Evolutionary conservation across 2,113 vertebrate species (phyloP).

Genomic region (Salvelinus alpinus): DNA sequence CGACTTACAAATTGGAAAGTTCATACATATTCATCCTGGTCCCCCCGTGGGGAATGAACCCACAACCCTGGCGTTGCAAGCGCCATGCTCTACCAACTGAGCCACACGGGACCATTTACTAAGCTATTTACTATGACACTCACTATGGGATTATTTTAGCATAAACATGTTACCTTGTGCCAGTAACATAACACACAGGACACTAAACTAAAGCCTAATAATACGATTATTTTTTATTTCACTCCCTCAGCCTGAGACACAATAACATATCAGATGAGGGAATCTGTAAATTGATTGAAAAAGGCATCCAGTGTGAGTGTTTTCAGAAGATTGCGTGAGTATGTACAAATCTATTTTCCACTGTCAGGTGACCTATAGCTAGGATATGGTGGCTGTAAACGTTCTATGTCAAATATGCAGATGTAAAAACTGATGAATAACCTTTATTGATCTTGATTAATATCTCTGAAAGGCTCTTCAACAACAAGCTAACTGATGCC

Average conservation of each 20-base stretch:
- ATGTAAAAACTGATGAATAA: not conserved
- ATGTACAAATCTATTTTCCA: not conserved
- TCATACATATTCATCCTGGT: too few species aligned
- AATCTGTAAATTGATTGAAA: slow-evolving; percentile 72
- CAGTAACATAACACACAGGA: not conserved
- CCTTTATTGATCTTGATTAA: slow-evolving; percentile 4
- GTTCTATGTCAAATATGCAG: not conserved
- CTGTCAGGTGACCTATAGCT: not conserved
- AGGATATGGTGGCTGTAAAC: too few species aligned
- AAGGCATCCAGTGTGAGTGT: slow-evolving; percentile 68
- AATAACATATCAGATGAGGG: slow-evolving; percentile 85
- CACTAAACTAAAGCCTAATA: not conserved
- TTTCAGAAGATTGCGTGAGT: slow-evolving; percentile 85
- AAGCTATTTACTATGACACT: not conserved
- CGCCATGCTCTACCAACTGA: too few species aligned
- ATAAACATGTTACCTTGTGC: not conserved
- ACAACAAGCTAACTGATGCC: slow-evolving; percentile 82
- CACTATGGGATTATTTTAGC: not conserved
- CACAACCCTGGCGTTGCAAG: too few species aligned
- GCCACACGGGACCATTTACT: too few species aligned
- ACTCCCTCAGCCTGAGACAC: slow-evolving; percentile 75
- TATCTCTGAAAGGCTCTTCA: slow-evolving; percentile 77
- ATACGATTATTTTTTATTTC: slow-evolving; percentile 4
- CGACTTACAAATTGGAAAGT: too few species aligned
- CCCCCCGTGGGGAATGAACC: too few species aligned